Evolutionary conservation across 2,797 vertebrate species (phyloP), one percentile per base, ranked within the genome.

Genomic region (Cheirogaleus major): DNA sequence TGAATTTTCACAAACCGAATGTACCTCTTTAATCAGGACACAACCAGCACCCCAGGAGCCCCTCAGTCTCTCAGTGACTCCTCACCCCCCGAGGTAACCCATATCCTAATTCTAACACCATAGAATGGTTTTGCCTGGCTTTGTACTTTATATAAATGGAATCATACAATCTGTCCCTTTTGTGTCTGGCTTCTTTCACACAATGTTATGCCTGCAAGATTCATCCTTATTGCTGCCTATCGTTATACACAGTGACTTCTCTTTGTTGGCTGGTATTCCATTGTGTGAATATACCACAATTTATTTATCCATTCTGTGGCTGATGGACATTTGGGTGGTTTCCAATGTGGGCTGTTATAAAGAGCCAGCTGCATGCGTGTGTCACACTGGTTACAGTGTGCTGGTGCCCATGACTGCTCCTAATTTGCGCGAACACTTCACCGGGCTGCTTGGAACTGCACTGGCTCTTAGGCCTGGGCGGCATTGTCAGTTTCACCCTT

Each of bases 281-380:
- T 90, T 48, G 48, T 85, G 55, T 59, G 82, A 67, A 18, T 27
- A 65, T 3, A 48, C 82, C 32, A 75, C 63, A 23, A 23, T 89
- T 73, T 41, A 81, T 69, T 73, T 50, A 52, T 48, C 63, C 80
- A 11, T 84, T 69, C 78, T 59, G 22, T 27, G 63, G 88, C 27
- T 82, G 84, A 92, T 38, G 43, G 93, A 52, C 80, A 43, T 50
- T 59, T 65, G 61, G 90, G 70, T 5, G 7, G 43, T 48, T 81
- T 91, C 95, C 92, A 43, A 3, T 3, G 1, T 17, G 48, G 43
- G 45, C 59, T 52, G 30, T 63, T 95, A 30, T 4, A 59, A 50
- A 75, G 32, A 69, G 32, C 32, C 95, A 95, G 96, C 93, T 92
- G 92, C 32, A 0, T 4, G 67, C 1, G 30, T 22, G 45, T 85